A percentile compares a stretch with the other conserved stretches of the same genome.
Evolutionary conservation across 2,888 invertebrate species (phyloP).

Genomic region (Drosophila imparisetae): DNA sequence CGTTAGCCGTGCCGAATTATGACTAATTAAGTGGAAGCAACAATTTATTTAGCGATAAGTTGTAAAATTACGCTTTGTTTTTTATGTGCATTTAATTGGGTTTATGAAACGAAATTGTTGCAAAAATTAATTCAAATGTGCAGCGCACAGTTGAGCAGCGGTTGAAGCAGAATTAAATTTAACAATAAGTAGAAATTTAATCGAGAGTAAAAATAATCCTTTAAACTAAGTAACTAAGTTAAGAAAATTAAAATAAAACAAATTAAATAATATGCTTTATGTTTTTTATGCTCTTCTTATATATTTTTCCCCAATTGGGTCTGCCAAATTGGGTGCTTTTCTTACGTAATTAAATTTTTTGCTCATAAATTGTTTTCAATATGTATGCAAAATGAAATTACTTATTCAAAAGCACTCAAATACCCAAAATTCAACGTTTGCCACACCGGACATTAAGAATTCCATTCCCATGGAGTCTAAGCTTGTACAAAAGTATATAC

Average conservation of each 20-base stretch:
- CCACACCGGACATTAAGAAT: neutral
- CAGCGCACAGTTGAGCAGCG: neutral
- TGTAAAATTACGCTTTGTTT: slow-evolving; percentile 6
- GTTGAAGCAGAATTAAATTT: neutral
- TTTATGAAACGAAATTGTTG: slow-evolving; percentile 19
- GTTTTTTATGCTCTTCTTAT: neutral
- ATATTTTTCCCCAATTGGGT: neutral
- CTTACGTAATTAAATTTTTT: neutral
- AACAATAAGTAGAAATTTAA: neutral
- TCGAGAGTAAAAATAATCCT: neutral
- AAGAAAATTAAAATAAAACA: neutral
- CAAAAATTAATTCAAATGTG: neutral
- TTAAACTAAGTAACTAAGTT: neutral
- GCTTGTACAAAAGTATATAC: neutral
- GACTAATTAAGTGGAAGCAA: slow-evolving; percentile 29
- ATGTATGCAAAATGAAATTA: neutral
- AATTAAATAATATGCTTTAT: neutral
- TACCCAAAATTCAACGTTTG: neutral
- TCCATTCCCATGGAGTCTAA: neutral
- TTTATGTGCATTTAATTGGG: neutral
- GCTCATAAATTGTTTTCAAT: neutral
- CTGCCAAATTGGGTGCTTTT: neutral
- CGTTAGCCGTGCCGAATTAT: slow-evolving; percentile 25
- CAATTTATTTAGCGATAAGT: slow-evolving; percentile 39
- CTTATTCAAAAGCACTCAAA: neutral